Evolutionary conservation across 1,140 invertebrate genomes (phyloP).

Genomic region (Plectrocnemia conspersa): DNA sequence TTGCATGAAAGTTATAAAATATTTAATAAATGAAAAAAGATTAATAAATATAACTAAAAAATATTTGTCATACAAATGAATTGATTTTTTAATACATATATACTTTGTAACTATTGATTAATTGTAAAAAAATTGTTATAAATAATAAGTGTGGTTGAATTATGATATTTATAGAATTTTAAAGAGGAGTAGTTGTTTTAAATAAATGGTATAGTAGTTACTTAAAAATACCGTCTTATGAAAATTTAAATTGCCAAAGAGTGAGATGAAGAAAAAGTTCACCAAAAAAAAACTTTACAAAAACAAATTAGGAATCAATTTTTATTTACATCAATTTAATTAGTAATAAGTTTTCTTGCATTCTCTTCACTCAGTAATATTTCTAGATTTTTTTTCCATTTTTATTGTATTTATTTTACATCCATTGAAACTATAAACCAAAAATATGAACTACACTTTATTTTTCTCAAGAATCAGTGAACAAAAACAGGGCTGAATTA

Average conservation of each 20-base stretch:
- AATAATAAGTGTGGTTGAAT: constrained; percentile 37
- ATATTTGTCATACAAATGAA: constrained; percentile 38
- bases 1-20: constrained; percentile 35
- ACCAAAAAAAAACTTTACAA: too few relatives aligned
- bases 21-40: constrained; percentile 34
- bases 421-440: too few relatives aligned
- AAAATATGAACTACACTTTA: too few relatives aligned
- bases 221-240: constrained; percentile 36
- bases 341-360: too few relatives aligned
- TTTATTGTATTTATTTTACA: too few relatives aligned
- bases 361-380: too few relatives aligned
- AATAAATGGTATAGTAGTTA: constrained; percentile 36
- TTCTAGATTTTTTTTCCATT: too few relatives aligned
- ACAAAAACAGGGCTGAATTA: too few relatives aligned
- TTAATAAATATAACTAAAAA: constrained; percentile 34
- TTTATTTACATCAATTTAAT: too few relatives aligned
- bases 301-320: too few relatives aligned
- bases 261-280: constrained; percentile 14
- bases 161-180: constrained; percentile 37
- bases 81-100: constrained; percentile 37
- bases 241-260: constrained; percentile 27
- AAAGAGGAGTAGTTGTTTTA: constrained; percentile 36
- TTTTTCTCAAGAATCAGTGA: too few relatives aligned
- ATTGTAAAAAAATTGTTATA: constrained; percentile 37
- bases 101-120: constrained; percentile 37